Evolutionary conservation across 2,888 invertebrate genomes (phyloP).

Genomic region (Hydrotaea cyrtoneurina): DNA sequence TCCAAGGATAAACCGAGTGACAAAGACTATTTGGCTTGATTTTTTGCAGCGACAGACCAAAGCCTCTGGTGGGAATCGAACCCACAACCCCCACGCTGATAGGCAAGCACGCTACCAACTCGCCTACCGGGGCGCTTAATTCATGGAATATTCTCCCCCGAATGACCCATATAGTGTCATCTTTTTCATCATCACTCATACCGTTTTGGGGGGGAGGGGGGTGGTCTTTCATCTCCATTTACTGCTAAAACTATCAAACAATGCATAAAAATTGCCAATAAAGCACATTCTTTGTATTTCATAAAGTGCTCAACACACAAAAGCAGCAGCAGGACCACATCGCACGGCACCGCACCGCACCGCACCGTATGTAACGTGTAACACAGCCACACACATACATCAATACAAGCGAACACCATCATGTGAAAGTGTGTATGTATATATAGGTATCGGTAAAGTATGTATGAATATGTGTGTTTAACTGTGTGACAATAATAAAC

Average conservation of each 20-base stretch:
- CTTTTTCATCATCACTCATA: constrained; percentile 21
- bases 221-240: constrained; percentile 19
- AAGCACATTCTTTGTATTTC: constrained; percentile 79
- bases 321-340: constrained; percentile 52
- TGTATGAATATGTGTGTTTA: constrained; percentile 27
- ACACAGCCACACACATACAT: constrained; percentile 25
- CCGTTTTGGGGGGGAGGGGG: no score
- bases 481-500: constrained; percentile 38
- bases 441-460: background rate
- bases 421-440: constrained; percentile 26
- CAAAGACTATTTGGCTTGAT: no score
- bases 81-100: no score
- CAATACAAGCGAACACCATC: background rate
- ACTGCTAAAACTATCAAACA: constrained; percentile 62
- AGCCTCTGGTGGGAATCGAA: no score
- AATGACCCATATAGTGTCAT: constrained; percentile 16
- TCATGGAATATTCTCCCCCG: background rate
- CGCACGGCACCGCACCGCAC: constrained; percentile 58
- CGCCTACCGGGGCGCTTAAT: no score
- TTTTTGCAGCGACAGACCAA: no score
- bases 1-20: no score
- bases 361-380: constrained; percentile 69
- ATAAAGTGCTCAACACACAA: constrained; percentile 75
- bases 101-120: no score
- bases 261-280: constrained; percentile 79